Conservation (phyloP, 2,113 vertebrate species). For the Eudyptes chrysolophus region DNA sequence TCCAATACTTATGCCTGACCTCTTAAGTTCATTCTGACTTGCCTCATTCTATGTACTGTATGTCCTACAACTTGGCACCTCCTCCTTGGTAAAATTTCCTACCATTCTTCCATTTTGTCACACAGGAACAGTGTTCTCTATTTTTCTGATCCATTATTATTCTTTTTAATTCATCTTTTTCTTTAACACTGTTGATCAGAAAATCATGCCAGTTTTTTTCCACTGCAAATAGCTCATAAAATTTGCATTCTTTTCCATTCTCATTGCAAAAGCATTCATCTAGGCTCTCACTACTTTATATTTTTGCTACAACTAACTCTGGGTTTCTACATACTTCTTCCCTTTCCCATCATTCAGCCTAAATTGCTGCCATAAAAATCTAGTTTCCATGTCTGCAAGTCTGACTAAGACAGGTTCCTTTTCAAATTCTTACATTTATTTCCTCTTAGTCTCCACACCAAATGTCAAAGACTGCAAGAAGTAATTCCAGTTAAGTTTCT, state of each 20-base stretch:
- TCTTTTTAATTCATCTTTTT: background rate
- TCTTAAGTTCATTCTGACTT: background rate
- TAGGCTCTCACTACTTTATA: background rate
- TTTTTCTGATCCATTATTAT: background rate
- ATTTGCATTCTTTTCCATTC: background rate
- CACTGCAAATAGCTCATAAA: background rate
- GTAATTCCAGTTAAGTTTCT: constrained; percentile 19
- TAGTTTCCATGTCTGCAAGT: background rate
- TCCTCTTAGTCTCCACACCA: constrained; percentile 25
- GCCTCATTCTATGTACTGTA: background rate
- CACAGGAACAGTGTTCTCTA: background rate
- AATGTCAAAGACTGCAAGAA: constrained; percentile 11
- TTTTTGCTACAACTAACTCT: background rate
- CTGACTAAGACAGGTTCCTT: constrained; percentile 12
- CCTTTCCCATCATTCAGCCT: background rate
- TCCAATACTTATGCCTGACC: background rate
- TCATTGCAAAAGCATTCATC: background rate
- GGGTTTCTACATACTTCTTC: background rate
- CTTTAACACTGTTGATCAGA: background rate
- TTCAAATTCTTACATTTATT: constrained; percentile 21
- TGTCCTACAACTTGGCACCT: background rate
- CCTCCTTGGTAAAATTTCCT: background rate
- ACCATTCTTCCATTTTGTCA: background rate
- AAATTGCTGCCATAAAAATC: constrained; percentile 11
- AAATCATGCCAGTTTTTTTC: background rate